A percentile compares a stretch with the other conserved stretches of the same genome.
Conservation (phyloP, 2,113 vertebrate species). For the Azemiops feae region DNA sequence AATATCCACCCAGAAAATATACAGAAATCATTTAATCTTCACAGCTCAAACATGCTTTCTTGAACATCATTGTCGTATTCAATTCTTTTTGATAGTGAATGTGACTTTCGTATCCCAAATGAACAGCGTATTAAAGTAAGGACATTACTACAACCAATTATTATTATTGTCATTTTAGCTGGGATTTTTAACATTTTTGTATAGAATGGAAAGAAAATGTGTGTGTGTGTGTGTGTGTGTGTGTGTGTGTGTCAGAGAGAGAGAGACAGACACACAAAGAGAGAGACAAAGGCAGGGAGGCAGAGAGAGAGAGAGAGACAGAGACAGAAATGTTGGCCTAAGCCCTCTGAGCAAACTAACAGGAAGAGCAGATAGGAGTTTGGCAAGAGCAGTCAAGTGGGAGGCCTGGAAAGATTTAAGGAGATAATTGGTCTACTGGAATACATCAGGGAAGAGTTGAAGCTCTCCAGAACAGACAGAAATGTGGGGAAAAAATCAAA, state of each 20-base stretch:
- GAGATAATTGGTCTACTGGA: not conserved
- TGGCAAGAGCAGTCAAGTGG: not conserved
- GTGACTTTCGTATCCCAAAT: not conserved
- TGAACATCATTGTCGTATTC: not conserved
- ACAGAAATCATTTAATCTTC: not conserved
- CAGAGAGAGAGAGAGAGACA: not conserved
- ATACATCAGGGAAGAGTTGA: not conserved
- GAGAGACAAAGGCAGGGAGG: fast-evolving
- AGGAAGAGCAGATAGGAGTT: not conserved
- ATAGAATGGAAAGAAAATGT: not conserved
- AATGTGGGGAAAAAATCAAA: not conserved
- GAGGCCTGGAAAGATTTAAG: not conserved
- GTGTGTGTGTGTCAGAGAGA: too few relatives aligned
- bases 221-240: too few relatives aligned
- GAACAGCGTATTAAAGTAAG: not conserved
- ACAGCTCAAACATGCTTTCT: not conserved
- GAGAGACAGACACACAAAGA: not conserved
- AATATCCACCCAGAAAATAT: not conserved
- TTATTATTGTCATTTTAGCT: not conserved
- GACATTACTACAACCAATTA: not conserved
- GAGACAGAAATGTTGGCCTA: not conserved
- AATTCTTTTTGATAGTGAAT: not conserved
- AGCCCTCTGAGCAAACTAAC: not conserved
- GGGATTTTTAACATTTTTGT: not conserved
- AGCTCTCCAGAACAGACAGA: not conserved